A percentile compares a stretch with the other conserved stretches of the same genome.
Evolutionary conservation across 2,888 invertebrate genomes (phyloP).

Genomic region (Pantelozetes paolii): DNA sequence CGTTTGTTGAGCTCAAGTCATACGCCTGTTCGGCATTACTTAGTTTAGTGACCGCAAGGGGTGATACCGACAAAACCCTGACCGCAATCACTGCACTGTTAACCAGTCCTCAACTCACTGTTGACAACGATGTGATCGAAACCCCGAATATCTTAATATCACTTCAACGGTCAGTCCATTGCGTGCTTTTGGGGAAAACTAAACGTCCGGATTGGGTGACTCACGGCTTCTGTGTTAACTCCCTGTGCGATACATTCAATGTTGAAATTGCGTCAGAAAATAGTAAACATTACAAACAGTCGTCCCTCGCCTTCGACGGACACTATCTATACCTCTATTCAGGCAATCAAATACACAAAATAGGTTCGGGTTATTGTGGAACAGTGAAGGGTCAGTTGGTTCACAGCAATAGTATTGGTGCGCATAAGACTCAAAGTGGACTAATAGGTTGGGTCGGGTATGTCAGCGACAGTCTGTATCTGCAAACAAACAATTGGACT

Average conservation of each 20-base stretch:
- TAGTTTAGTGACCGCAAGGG: slow-evolving; percentile 84
- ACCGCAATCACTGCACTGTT: slow-evolving; percentile 79
- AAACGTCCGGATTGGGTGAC: slow-evolving; percentile 81
- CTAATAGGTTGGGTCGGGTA: slow-evolving; percentile 42
- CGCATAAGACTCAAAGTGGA: slow-evolving; percentile 32
- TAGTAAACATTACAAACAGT: slow-evolving; percentile 33
- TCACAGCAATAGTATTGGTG: slow-evolving; percentile 31
- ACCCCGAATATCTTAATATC: slow-evolving; percentile 73
- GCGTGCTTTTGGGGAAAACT: slow-evolving; percentile 76
- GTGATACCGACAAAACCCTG: slow-evolving; percentile 83
- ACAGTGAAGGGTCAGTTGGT: slow-evolving; percentile 67
- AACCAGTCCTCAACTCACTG: slow-evolving; percentile 67
- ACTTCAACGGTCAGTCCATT: slow-evolving; percentile 81
- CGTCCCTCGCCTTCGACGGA: slow-evolving; percentile 76
- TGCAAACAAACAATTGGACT: slow-evolving; percentile 61
- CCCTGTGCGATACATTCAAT: slow-evolving; percentile 51
- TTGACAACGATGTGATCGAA: slow-evolving; percentile 33
- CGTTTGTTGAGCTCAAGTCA: slow-evolving; percentile 64
- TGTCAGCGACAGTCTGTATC: slow-evolving; percentile 68
- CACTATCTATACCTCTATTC: slow-evolving; percentile 76
- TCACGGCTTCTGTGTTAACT: slow-evolving; percentile 75
- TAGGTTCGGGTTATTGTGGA: slow-evolving; percentile 90
- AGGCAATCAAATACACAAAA: slow-evolving; percentile 77
- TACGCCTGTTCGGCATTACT: slow-evolving; percentile 86
- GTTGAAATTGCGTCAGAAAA: slow-evolving; percentile 44